These are phyloP conservation scores for Dendrolimus punctatus DNA, from an alignment of 1,140 invertebrate species.

Conservation along the genomic window DNA sequence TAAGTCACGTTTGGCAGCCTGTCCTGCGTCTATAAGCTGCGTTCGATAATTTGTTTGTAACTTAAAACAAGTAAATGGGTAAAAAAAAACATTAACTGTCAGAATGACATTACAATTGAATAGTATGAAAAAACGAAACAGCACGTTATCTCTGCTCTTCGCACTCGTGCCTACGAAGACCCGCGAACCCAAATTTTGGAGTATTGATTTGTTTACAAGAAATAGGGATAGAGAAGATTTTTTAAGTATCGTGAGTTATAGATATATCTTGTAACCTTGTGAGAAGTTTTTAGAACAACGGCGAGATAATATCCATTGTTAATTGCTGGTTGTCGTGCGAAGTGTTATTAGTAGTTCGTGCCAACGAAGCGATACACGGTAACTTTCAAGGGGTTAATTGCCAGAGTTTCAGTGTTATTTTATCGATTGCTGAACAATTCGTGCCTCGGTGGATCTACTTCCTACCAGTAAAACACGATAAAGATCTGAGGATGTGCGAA, in stretches of 20 bases:
- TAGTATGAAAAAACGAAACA: not conserved
- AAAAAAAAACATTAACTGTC: slow-evolving; percentile 6
- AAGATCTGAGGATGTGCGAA: slow-evolving; percentile 48
- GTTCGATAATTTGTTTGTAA: no score
- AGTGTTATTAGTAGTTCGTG: slow-evolving; percentile 56
- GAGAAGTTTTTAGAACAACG: slow-evolving; percentile 32
- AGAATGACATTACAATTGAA: slow-evolving; percentile 8
- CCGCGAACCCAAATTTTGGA: slow-evolving; percentile 46
- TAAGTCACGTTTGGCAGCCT: no score
- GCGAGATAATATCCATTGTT: slow-evolving; percentile 56
- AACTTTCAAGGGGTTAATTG: slow-evolving; percentile 52
- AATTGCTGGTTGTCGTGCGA: slow-evolving; percentile 61
- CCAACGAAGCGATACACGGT: slow-evolving; percentile 36
- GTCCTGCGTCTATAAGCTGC: no score
- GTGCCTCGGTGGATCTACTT: slow-evolving; percentile 26
- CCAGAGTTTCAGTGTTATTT: slow-evolving; percentile 36
- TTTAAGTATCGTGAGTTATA: slow-evolving; percentile 37
- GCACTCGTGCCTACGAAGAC: slow-evolving; percentile 5
- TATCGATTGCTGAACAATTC: slow-evolving; percentile 56
- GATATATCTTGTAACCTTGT: slow-evolving; percentile 56
- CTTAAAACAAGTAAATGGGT: no score
- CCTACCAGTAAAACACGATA: slow-evolving; percentile 33
- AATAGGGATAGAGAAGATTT: slow-evolving; percentile 35
- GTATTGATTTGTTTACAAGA: slow-evolving; percentile 71
- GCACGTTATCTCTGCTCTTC: not conserved